Evolutionary conservation across 2,888 invertebrate species (phyloP).

Genomic region (Rhimphoctona megacephalus): DNA sequence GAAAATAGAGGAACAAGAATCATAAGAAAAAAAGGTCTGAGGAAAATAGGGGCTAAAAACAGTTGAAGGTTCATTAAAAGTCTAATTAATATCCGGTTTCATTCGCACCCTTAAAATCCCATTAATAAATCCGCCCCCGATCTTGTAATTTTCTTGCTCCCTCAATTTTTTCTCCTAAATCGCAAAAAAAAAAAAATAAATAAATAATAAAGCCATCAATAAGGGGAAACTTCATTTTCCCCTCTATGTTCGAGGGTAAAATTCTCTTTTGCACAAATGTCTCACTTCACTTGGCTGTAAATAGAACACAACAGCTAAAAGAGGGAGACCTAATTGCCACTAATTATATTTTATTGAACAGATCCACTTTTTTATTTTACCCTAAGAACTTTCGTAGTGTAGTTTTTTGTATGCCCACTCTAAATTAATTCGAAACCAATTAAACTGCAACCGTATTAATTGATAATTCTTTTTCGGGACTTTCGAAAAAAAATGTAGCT

Average conservation of each 20-base stretch:
- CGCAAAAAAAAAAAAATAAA: neutral
- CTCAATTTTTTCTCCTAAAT: neutral
- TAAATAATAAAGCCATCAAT: slow-evolving; percentile 6
- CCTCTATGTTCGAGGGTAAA: neutral
- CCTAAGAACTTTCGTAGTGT: neutral
- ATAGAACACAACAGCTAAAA: slow-evolving; percentile 1
- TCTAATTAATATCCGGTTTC: slow-evolving; percentile 40
- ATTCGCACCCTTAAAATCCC: slow-evolving; percentile 20
- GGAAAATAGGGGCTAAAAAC: slow-evolving; percentile 14
- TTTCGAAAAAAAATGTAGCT: neutral
- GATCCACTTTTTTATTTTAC: slow-evolving; percentile 48
- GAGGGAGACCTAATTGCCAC: slow-evolving; percentile 70
- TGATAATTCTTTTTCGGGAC: neutral
- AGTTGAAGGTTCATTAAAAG: slow-evolving; percentile 54
- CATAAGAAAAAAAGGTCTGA: neutral
- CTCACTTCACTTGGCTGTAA: slow-evolving; percentile 19
- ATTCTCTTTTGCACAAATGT: neutral
- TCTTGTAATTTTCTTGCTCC: neutral
- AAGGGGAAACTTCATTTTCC: slow-evolving; percentile 1
- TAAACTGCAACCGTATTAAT: neutral
- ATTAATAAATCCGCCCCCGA: slow-evolving; percentile 4
- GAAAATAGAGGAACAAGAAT: slow-evolving; percentile 22
- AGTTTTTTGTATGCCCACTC: neutral
- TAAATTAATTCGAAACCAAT: neutral
- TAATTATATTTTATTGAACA: slow-evolving; percentile 72